phyloP scores from a whole-genome alignment of 2,113 vertebrate species.

The Hepsetus odoe region DNA sequence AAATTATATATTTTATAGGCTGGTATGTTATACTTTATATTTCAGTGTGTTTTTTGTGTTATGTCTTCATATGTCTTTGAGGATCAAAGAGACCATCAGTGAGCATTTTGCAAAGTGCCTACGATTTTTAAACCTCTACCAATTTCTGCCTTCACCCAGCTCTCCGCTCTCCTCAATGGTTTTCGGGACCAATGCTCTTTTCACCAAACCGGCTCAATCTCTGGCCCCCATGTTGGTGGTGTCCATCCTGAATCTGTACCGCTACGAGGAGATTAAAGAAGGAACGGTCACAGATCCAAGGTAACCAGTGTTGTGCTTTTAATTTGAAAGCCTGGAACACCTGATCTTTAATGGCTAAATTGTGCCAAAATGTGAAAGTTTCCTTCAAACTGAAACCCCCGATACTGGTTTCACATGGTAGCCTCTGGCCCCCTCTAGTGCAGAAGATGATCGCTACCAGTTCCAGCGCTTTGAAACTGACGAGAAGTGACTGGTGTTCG shows the following conservation, averaged over 20 bases:
- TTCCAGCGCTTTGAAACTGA: too few relatives aligned
- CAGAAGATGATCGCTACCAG: too few relatives aligned
- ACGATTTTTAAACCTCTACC: background rate
- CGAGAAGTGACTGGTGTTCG: too few relatives aligned
- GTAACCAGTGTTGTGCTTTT: slow-evolving; percentile 69
- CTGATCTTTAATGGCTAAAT: too few relatives aligned
- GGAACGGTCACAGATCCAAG: slow-evolving; percentile 62
- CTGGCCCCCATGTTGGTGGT: slow-evolving; percentile 87
- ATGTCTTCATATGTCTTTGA: too few relatives aligned
- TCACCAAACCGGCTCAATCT: slow-evolving; percentile 89
- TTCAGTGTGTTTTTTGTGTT: too few relatives aligned
- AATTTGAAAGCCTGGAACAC: too few relatives aligned
- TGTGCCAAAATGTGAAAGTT: background rate
- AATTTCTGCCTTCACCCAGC: slow-evolving; percentile 60
- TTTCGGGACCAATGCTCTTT: slow-evolving; percentile 89
- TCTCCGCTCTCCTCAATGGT: slow-evolving; percentile 88
- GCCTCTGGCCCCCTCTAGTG: background rate
- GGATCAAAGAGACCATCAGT: too few relatives aligned
- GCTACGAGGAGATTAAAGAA: slow-evolving; percentile 79
- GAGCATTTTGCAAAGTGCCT: background rate
- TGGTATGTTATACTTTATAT: too few relatives aligned
- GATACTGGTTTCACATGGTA: background rate
- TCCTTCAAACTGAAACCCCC: background rate
- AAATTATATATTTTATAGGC: too few relatives aligned
- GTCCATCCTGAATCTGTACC: slow-evolving; percentile 82